phyloP scores from a whole-genome alignment of 2,113 vertebrate species.

The Orientallactaga bullata region DNA sequence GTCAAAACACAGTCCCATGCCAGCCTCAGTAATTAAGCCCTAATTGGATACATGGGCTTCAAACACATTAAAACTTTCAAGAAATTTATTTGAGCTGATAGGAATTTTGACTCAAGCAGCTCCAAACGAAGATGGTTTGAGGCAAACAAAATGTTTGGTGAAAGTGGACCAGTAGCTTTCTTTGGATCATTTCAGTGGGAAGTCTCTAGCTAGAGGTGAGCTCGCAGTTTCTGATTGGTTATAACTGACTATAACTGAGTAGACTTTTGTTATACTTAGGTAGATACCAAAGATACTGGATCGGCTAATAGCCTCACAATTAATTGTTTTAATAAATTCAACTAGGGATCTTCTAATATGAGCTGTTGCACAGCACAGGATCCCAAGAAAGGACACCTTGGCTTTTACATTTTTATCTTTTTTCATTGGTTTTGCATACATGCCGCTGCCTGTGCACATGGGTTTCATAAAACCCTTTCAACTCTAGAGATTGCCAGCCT shows the following conservation, averaged over 20 bases:
- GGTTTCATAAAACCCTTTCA: background rate
- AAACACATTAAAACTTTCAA: background rate
- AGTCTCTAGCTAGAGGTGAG: background rate
- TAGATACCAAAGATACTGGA: background rate
- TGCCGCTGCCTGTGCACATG: background rate
- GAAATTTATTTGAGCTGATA: background rate
- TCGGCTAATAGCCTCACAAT: background rate
- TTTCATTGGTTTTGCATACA: background rate
- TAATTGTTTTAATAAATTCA: background rate
- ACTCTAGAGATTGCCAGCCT: background rate
- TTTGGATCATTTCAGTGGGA: background rate
- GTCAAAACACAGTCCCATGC: background rate
- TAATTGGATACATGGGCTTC: background rate
- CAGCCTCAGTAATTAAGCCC: background rate
- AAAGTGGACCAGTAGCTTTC: background rate
- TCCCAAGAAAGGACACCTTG: background rate
- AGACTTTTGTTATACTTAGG: background rate
- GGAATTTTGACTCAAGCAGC: background rate
- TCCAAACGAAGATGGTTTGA: background rate
- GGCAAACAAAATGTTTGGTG: background rate
- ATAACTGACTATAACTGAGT: background rate
- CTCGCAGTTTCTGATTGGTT: background rate
- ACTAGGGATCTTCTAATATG: background rate
- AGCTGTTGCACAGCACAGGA: rapidly evolving
- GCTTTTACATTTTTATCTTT: background rate